Evolutionary conservation across 1,140 invertebrate genomes (phyloP).

Genomic region (Zaprionus africanus): DNA sequence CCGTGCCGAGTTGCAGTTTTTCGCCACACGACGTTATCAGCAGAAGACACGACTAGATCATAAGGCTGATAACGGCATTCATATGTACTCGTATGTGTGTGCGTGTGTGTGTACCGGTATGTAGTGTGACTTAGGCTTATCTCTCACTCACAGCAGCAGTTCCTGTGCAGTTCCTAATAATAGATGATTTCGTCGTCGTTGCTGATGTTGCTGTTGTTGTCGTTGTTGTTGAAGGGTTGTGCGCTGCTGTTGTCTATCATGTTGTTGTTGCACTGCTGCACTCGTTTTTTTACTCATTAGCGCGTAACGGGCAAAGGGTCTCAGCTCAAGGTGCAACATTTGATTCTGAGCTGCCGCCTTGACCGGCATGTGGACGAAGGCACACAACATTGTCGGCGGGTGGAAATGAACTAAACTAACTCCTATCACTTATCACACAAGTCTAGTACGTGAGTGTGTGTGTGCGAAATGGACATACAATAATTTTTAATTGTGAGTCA

Average conservation of each 20-base stretch:
- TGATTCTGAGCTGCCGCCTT: conserved; percentile 39
- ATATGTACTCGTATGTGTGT: neutral
- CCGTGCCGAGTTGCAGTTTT: neutral
- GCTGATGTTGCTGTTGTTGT: conserved; percentile 17
- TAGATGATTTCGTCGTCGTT: conserved; percentile 29
- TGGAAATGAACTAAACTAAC: conserved; percentile 44
- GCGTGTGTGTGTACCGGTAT: neutral
- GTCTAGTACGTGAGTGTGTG: conserved; percentile 3
- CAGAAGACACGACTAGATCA: conserved; percentile 15
- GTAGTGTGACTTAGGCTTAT: conserved; percentile 29
- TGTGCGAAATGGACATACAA: conserved; percentile 6
- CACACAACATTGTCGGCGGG: conserved; percentile 46
- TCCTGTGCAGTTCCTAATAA: conserved; percentile 42
- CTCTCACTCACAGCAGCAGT: conserved; percentile 75
- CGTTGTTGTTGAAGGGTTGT: conserved; percentile 18
- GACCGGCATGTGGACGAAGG: conserved; percentile 42
- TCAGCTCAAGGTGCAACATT: conserved; percentile 27
- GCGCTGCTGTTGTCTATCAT: conserved; percentile 13
- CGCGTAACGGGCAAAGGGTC: conserved; percentile 34
- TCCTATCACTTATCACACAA: conserved; percentile 26
- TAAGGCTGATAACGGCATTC: conserved; percentile 15
- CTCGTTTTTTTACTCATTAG: conserved; percentile 21
- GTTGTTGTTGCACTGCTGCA: conserved; percentile 5
- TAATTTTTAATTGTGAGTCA: neutral
- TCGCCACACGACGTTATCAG: conserved; percentile 18